Base-by-base conservation (phyloP, 2,888 invertebrate genomes). In the Pachydiplax longipennis region DNA sequence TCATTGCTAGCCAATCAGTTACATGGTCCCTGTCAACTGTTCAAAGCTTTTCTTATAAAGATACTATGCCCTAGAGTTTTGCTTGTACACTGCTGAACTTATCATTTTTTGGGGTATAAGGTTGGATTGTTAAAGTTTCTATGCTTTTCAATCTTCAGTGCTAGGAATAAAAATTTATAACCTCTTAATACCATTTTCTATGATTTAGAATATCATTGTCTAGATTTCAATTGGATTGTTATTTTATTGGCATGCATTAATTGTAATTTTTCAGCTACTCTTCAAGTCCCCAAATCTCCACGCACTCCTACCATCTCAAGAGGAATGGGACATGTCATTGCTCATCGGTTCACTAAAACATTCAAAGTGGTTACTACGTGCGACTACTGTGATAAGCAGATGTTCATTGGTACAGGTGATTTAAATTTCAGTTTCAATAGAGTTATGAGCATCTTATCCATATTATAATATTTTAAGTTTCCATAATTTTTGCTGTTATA, bases 351-450 rank as follows among this genome's bases (percentile, higher is more conserved):
- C 94, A 96, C 96, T 91, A 98, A 97, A 95, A 97, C 96, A 58
- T 97, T 98, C 94, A 98, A 97, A 94, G 96, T 98, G 95, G 97
- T 97, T 94, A 97, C 98, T 90, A 97, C 97, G 1, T 99, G 99
- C 94, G 97, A 98, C 94, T 96, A 97, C 93, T 99, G 99, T 94
- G 97, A 97, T 93, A 97, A 97, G 93, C 97, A 97, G 94, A 97
- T 98, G 96, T 96, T 97, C 92, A 97, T 97, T 93, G 97, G 96
- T 58, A 95, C 96, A 37, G 97, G 97, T 13, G 90, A 91, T 90
- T 91, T 0, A 82, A 35, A 25, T 58, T 15, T 37, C 2, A 37
- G 0, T 22, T 35, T 37, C 22, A 25, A 2, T 22, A 35, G 2
- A 53, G 53, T 83, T 48, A 13, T 37, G 44, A 48, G 6, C 48